These are phyloP conservation scores for Drosophila truncata DNA, from an alignment of 1,140 invertebrate species.

Conservation along the genomic window DNA sequence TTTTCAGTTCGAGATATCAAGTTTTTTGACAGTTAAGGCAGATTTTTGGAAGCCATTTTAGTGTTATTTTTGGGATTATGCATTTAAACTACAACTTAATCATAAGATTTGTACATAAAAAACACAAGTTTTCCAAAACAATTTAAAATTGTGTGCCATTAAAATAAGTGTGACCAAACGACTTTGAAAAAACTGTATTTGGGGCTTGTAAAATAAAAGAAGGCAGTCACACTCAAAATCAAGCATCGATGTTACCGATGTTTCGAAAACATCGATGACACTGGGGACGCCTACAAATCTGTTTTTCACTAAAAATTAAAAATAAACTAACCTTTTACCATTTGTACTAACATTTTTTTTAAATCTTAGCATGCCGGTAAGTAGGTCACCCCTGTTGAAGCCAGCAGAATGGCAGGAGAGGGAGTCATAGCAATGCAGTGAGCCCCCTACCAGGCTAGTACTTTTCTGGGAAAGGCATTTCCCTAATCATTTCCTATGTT, in stretches of 20 bases:
- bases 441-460: conserved; percentile 16
- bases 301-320: conserved; percentile 9
- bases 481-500: conserved; percentile 42
- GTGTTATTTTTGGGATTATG: neutral
- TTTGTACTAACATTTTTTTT: neutral
- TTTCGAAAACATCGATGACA: no score
- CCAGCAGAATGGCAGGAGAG: neutral
- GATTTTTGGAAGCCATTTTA: neutral
- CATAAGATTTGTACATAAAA: neutral
- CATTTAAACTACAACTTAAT: neutral
- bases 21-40: conserved; percentile 4
- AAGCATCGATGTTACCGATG: no score
- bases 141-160: neutral
- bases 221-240: neutral
- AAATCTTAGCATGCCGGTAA: conserved; percentile 54
- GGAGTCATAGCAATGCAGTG: neutral
- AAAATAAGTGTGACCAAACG: neutral
- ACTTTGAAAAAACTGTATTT: neutral
- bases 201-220: neutral
- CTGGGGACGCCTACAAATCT: conserved; percentile 14
- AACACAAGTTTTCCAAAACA: neutral
- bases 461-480: neutral
- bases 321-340: no score
- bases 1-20: conserved; percentile 3
- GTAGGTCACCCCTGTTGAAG: neutral